Conservation (phyloP, 2,113 vertebrate species). For the Chascanopsetta lugubris region DNA sequence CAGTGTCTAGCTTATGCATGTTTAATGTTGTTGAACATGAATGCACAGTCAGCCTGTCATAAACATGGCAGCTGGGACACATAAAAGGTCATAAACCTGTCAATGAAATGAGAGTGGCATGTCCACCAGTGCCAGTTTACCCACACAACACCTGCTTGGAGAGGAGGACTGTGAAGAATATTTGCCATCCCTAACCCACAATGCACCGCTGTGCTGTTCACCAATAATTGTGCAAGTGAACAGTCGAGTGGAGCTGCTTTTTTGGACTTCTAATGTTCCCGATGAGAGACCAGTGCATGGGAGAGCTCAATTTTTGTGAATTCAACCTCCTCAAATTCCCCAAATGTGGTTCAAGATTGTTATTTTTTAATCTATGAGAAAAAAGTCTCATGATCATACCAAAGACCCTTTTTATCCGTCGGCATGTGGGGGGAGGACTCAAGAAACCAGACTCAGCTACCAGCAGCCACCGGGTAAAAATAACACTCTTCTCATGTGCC, state of each 20-base stretch:
- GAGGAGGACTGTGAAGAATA: slow-evolving; percentile 46
- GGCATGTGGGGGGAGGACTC: slow-evolving; percentile 69
- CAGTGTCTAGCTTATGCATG: slow-evolving; percentile 75
- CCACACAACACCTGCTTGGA: slow-evolving; percentile 76
- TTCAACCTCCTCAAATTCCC: background rate
- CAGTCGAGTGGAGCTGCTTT: slow-evolving; percentile 4
- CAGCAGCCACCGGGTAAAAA: slow-evolving; percentile 69
- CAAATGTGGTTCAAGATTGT: slow-evolving; percentile 10
- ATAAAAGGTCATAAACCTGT: slow-evolving; percentile 79
- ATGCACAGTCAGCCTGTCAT: slow-evolving; percentile 77
- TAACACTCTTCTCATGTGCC: slow-evolving; percentile 62
- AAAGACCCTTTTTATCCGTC: slow-evolving; percentile 56
- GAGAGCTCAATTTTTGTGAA: background rate
- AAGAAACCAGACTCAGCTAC: slow-evolving; percentile 61
- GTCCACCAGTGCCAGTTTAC: slow-evolving; percentile 74
- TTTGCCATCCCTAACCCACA: slow-evolving; percentile 37
- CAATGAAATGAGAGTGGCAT: slow-evolving; percentile 78
- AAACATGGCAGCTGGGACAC: slow-evolving; percentile 78
- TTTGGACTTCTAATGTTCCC: background rate
- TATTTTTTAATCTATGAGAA: slow-evolving; percentile 32
- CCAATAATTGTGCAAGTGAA: slow-evolving; percentile 46
- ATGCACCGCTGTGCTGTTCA: slow-evolving; percentile 26
- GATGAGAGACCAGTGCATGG: slow-evolving; percentile 18
- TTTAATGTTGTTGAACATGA: slow-evolving; percentile 82
- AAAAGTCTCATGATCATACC: slow-evolving; percentile 44